Conservation (phyloP, 2,113 vertebrate species). For the Camelus dromedarius region DNA sequence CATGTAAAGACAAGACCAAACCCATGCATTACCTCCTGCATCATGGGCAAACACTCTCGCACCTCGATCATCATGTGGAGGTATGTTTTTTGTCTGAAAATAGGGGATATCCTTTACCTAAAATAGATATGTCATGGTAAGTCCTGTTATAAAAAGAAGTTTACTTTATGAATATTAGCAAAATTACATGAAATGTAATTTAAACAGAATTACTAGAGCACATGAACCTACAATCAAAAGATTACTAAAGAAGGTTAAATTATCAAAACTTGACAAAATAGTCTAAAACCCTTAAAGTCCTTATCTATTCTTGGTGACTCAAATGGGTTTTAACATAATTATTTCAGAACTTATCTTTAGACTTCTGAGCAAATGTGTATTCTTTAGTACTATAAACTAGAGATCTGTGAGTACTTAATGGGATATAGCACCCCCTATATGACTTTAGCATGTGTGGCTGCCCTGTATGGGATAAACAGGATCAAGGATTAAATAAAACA, state of each 20-base stretch:
- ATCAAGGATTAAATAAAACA: not conserved
- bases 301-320: conserved; percentile 45
- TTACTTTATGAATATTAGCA: conserved; percentile 11
- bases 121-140: conserved; percentile 65
- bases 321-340: conserved; percentile 9
- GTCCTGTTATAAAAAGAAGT: conserved; percentile 52
- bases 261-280: conserved; percentile 44
- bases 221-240: conserved; percentile 27
- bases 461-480: not conserved
- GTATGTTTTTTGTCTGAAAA: conserved; percentile 95
- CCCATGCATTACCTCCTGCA: conserved; percentile 85
- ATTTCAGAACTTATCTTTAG: conserved; percentile 32
- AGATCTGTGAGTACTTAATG: not conserved
- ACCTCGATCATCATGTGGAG: conserved; percentile 93
- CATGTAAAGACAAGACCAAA: conserved; percentile 18
- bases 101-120: conserved; percentile 95
- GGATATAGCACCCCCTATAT: not conserved
- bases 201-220: conserved; percentile 40
- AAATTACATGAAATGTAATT: conserved; percentile 54
- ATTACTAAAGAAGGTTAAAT: conserved; percentile 41
- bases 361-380: not conserved
- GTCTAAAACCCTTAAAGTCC: not conserved
- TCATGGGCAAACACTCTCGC: conserved; percentile 91
- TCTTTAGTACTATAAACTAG: not conserved
- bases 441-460: not conserved